phyloP scores from a whole-genome alignment of 1,140 invertebrate species.

The Schlechtendalia chinensis region DNA sequence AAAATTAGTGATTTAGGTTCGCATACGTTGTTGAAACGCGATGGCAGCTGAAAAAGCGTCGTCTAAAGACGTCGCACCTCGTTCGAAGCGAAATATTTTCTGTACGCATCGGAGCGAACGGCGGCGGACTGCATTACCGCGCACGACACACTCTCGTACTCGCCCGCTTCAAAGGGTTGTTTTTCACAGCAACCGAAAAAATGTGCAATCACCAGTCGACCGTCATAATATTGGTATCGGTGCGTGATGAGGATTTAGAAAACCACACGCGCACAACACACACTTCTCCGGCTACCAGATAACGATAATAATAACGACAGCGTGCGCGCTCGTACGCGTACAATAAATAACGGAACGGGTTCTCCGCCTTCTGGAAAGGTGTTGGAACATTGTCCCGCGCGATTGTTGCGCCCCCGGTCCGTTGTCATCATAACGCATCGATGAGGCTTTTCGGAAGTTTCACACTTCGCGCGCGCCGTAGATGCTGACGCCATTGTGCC shows the following conservation, averaged over 20 bases:
- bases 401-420: not conserved
- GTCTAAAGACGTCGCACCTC: no score
- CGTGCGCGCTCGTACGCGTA: not conserved
- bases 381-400: not conserved
- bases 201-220: not conserved
- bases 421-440: conserved; percentile 22
- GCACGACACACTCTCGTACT: no score
- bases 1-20: no score
- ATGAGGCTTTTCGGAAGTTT: conserved; percentile 39
- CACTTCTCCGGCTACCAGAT: not conserved
- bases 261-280: not conserved
- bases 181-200: conserved; percentile 13
- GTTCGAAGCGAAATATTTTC: no score
- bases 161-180: conserved; percentile 31
- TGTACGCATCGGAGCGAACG: no score
- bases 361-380: conserved; percentile 5
- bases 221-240: not conserved
- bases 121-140: no score
- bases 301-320: not conserved
- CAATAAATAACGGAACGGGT: conserved; percentile 30
- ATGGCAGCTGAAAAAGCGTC: no score
- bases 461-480: conserved; percentile 9
- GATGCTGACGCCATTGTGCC: no score
- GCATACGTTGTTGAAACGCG: no score
- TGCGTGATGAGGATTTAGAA: conserved; percentile 3